phyloP scores from a whole-genome alignment of 2,888 invertebrate species.

The Phlogophora meticulosa region DNA sequence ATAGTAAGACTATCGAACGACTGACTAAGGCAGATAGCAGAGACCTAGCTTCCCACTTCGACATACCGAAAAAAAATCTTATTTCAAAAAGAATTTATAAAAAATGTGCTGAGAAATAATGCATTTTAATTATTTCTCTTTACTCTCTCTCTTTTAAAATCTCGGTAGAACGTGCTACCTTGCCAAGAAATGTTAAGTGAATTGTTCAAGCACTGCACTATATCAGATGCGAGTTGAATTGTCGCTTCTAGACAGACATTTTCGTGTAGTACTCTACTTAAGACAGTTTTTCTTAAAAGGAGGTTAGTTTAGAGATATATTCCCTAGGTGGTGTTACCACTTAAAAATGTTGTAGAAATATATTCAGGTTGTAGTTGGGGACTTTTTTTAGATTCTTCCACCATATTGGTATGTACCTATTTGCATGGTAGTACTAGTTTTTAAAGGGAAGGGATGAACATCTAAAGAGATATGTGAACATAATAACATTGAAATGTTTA shows the following conservation, averaged over 20 bases:
- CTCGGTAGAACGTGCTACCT: conserved; percentile 18
- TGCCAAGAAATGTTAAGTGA: conserved; percentile 60
- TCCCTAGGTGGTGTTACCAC: too few species aligned
- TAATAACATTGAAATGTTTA: too few species aligned
- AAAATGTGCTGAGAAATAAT: conserved; percentile 21
- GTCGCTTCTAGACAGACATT: conserved; percentile 26
- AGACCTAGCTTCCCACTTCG: not conserved
- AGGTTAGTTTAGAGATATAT: not conserved
- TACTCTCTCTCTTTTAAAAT: conserved; percentile 51
- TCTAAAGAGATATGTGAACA: too few species aligned
- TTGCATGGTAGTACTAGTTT: too few species aligned
- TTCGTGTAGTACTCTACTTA: conserved; percentile 27
- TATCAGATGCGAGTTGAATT: conserved; percentile 45
- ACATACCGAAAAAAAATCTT: not conserved
- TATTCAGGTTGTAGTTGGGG: too few species aligned
- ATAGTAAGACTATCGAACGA: too few species aligned
- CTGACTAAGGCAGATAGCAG: too few species aligned
- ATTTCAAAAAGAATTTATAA: conserved; percentile 29
- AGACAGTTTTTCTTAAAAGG: conserved; percentile 1
- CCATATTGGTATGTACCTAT: too few species aligned
- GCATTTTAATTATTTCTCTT: too few species aligned
- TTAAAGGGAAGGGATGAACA: too few species aligned
- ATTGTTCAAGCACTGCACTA: conserved; percentile 51
- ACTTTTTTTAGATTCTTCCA: too few species aligned
- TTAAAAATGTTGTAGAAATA: not conserved